These are phyloP conservation scores for Drosophila infuscata DNA, from an alignment of 2,888 invertebrate species.

Conservation along the genomic window DNA sequence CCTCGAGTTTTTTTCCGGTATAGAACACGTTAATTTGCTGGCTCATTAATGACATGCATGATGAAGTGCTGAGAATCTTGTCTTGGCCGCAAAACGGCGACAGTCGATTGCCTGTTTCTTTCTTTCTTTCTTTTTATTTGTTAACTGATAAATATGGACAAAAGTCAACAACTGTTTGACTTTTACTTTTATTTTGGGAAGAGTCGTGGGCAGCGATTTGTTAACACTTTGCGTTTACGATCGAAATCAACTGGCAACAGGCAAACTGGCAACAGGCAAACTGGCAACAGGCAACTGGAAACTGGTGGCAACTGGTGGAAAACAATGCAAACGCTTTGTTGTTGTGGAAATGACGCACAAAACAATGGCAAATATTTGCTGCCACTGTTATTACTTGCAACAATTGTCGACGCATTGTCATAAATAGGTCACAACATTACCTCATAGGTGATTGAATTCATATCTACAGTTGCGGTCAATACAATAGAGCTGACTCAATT, in stretches of 20 bases:
- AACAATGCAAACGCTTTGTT: slow-evolving; percentile 63
- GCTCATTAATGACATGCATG: slow-evolving; percentile 66
- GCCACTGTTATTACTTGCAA: slow-evolving; percentile 19
- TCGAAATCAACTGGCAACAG: slow-evolving; percentile 2
- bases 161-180: slow-evolving; percentile 12
- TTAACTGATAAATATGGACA: slow-evolving; percentile 16
- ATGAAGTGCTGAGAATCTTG: slow-evolving; percentile 21
- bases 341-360: slow-evolving; percentile 7
- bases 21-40: slow-evolving; percentile 76
- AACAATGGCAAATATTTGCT: slow-evolving; percentile 45
- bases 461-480: not conserved
- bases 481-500: not conserved
- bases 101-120: not conserved
- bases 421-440: slow-evolving; percentile 5
- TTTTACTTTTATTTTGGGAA: slow-evolving; percentile 45
- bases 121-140: not conserved
- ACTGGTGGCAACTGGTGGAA: not conserved
- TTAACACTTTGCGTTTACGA: slow-evolving; percentile 51
- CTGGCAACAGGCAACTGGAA: slow-evolving; percentile 4
- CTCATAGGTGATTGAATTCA: not conserved
- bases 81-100: not conserved
- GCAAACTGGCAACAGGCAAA: slow-evolving; percentile 17
- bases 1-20: slow-evolving; percentile 64
- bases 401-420: slow-evolving; percentile 21
- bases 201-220: slow-evolving; percentile 15